Percentiles rank a stretch among this genome's conserved stretches.
Conservation (phyloP, 1,140 invertebrate genomes). For the Drosophila kurseongensis region DNA sequence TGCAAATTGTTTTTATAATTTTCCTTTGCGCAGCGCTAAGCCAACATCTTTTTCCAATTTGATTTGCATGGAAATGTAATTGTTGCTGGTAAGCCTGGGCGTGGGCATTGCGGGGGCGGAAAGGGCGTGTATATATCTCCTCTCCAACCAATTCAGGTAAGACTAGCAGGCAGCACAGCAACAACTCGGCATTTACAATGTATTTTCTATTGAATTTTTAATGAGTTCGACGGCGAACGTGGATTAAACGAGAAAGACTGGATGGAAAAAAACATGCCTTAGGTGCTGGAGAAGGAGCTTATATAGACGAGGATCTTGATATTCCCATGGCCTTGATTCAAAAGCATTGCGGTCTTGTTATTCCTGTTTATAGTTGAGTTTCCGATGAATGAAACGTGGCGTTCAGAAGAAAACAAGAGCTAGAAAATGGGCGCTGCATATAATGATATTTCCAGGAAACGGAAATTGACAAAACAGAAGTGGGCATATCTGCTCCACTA, state of each 20-base stretch:
- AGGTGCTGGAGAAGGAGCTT: slow-evolving; percentile 4
- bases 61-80: slow-evolving; percentile 82
- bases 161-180: slow-evolving; percentile 29
- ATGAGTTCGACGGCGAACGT: slow-evolving; percentile 51
- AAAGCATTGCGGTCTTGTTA: slow-evolving; percentile 29
- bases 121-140: slow-evolving; percentile 1
- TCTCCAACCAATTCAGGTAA: slow-evolving; percentile 3
- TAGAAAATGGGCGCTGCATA: not conserved
- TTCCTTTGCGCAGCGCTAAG: slow-evolving; percentile 15
- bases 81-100: slow-evolving; percentile 29
- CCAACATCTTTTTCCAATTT: slow-evolving; percentile 65
- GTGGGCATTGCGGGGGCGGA: not conserved
- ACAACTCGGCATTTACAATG: slow-evolving; percentile 58
- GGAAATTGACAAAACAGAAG: slow-evolving; percentile 22
- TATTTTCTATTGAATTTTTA: slow-evolving; percentile 82
- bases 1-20: slow-evolving; percentile 79
- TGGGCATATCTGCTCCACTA: slow-evolving; percentile 8
- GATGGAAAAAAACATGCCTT: not conserved
- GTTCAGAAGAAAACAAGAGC: not conserved
- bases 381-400: not conserved
- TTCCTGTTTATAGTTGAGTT: slow-evolving; percentile 8
- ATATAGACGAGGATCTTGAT: slow-evolving; percentile 41
- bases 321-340: slow-evolving; percentile 10
- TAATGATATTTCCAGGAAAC: slow-evolving; percentile 33
- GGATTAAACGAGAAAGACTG: not conserved